Conservation (phyloP, 2,888 invertebrate genomes). For the Yponomeuta evonymella region DNA sequence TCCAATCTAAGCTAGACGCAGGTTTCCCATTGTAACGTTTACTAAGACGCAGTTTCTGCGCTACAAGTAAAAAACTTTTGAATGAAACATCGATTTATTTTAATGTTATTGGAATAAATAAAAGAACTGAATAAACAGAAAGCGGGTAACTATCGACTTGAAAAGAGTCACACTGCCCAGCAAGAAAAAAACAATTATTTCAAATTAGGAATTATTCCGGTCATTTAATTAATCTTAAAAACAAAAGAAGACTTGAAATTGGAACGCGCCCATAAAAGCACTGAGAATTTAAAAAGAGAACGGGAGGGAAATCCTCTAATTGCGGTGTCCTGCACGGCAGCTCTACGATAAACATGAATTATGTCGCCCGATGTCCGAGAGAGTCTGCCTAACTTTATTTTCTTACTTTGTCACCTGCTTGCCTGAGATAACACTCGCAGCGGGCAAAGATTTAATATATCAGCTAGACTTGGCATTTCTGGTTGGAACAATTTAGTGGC, state of each 20-base stretch:
- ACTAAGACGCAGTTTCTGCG: no score
- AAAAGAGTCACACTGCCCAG: no score
- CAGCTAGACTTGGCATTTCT: not conserved
- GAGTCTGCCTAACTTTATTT: conserved; percentile 51
- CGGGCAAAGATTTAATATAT: conserved; percentile 5
- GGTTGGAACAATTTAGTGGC: not conserved
- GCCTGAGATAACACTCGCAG: conserved; percentile 46
- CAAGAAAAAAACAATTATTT: no score
- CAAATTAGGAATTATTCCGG: not conserved
- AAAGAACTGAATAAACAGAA: no score
- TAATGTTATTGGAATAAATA: no score
- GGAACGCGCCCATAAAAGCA: conserved; percentile 21
- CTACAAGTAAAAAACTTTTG: not conserved
- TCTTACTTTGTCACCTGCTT: conserved; percentile 65
- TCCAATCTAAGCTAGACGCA: no score
- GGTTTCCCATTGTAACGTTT: no score
- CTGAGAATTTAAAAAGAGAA: conserved; percentile 41
- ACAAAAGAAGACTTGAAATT: not conserved
- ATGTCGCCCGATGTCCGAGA: conserved; percentile 66
- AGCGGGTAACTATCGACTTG: no score
- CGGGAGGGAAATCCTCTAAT: conserved; percentile 55
- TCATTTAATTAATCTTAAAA: not conserved
- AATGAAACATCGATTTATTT: not conserved
- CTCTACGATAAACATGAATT: conserved; percentile 69
- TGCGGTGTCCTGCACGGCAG: conserved; percentile 51